Conservation (phyloP, 2,113 vertebrate genomes). For the Amblyopsis rosae region DNA sequence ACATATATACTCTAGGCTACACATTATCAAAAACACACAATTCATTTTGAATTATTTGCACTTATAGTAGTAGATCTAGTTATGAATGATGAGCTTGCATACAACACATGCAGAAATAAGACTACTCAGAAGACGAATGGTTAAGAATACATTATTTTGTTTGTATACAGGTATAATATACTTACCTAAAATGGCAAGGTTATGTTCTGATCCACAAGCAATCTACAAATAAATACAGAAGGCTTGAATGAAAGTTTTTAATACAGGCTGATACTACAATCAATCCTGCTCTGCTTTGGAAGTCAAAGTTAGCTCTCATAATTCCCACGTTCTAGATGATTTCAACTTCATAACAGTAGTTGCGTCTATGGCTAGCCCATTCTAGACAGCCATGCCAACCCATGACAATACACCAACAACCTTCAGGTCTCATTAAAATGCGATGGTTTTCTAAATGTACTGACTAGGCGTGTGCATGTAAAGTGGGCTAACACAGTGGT, state of each 20-base stretch:
- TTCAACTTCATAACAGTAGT: too few relatives aligned
- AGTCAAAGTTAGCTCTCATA: conserved; percentile 5
- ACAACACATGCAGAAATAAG: too few relatives aligned
- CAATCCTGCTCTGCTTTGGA: conserved; percentile 1
- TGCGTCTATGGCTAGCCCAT: not conserved
- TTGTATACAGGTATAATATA: conserved; percentile 29
- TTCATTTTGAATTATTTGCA: too few relatives aligned
- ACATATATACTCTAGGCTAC: too few relatives aligned
- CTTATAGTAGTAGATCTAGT: too few relatives aligned
- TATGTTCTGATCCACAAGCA: conserved; percentile 94
- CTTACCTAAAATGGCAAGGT: conserved; percentile 90
- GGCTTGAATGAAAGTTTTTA: not conserved
- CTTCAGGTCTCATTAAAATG: conserved; percentile 29
- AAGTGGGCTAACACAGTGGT: conserved; percentile 6
- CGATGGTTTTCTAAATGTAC: conserved; percentile 34
- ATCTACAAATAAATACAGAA: conserved; percentile 75
- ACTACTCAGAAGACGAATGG: not conserved
- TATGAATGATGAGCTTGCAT: too few relatives aligned
- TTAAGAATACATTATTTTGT: not conserved
- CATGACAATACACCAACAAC: conserved; percentile 10
- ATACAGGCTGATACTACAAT: not conserved
- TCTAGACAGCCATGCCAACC: not conserved
- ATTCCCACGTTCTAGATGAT: not conserved
- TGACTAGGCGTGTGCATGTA: conserved; percentile 3
- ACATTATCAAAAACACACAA: too few relatives aligned